Conservation (phyloP, 2,113 vertebrate genomes). For the Daboia siamensis region DNA sequence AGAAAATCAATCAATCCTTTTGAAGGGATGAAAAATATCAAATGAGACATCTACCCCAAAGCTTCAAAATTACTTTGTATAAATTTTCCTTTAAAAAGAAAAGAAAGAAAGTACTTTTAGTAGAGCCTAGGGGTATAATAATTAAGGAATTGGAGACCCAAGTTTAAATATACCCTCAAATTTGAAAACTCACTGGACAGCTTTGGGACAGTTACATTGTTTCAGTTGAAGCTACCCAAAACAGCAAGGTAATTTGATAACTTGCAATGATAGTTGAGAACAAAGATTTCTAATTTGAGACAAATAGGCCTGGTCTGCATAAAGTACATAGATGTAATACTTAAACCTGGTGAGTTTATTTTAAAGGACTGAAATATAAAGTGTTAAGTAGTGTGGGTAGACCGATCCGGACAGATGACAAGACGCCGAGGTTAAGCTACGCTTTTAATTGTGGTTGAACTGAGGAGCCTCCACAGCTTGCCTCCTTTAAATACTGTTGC, state of each 20-base stretch:
- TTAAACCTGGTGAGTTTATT: neutral
- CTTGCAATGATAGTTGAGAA: neutral
- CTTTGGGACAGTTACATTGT: neutral
- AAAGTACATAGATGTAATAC: neutral
- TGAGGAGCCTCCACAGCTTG: too few species aligned
- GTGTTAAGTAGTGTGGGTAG: too few species aligned
- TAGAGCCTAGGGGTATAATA: neutral
- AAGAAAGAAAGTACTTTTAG: neutral
- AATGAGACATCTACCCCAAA: neutral
- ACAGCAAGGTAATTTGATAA: neutral
- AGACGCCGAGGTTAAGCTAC: too few species aligned
- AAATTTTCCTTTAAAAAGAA: neutral
- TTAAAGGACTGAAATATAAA: neutral
- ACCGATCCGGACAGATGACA: too few species aligned
- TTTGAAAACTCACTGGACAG: neutral
- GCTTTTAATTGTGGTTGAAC: too few species aligned
- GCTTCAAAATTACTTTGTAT: neutral
- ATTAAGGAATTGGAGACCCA: neutral
- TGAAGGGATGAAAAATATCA: neutral
- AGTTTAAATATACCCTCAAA: neutral
- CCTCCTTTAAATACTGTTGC: too few species aligned
- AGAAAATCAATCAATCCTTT: neutral
- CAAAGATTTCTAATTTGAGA: neutral
- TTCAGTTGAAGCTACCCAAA: too few species aligned
- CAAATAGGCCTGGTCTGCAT: neutral